Percentiles rank a stretch among this genome's conserved stretches.
Evolutionary conservation across 2,113 vertebrate species (phyloP).

Genomic region (Phalacrocorax brasilianus): DNA sequence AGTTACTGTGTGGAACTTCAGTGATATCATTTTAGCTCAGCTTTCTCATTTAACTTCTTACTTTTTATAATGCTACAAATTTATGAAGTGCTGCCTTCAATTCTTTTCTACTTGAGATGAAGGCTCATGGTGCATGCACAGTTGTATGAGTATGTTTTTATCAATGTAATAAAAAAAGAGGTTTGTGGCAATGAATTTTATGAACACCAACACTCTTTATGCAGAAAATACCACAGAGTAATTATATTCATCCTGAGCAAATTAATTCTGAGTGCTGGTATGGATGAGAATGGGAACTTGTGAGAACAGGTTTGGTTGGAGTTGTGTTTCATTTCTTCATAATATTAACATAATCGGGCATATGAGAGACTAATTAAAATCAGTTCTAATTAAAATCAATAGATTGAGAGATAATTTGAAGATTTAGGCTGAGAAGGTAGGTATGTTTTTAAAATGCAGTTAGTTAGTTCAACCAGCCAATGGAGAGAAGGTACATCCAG

Average conservation of each 20-base stretch:
- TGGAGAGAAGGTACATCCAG: neutral
- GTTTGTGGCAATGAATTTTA: neutral
- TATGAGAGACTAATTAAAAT: neutral
- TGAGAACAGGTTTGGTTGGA: neutral
- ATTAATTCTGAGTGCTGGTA: neutral
- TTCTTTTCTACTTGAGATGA: neutral
- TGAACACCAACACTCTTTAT: neutral
- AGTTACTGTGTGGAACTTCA: neutral
- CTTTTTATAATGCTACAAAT: neutral
- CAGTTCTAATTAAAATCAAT: neutral
- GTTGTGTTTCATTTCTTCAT: neutral
- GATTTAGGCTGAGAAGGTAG: neutral
- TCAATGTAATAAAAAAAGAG: neutral
- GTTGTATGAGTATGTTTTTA: neutral
- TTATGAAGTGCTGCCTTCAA: neutral
- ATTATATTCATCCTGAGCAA: neutral
- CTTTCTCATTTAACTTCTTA: neutral
- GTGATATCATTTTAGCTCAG: neutral
- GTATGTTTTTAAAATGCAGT: neutral
- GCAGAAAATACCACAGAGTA: neutral
- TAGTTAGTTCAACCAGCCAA: neutral
- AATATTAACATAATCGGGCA: neutral
- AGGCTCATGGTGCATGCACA: neutral
- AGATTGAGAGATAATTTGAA: neutral
- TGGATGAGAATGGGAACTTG: neutral